These are phyloP conservation scores for Galago senegalensis DNA, from an alignment of 2,797 vertebrate species.

Conservation along the genomic window DNA sequence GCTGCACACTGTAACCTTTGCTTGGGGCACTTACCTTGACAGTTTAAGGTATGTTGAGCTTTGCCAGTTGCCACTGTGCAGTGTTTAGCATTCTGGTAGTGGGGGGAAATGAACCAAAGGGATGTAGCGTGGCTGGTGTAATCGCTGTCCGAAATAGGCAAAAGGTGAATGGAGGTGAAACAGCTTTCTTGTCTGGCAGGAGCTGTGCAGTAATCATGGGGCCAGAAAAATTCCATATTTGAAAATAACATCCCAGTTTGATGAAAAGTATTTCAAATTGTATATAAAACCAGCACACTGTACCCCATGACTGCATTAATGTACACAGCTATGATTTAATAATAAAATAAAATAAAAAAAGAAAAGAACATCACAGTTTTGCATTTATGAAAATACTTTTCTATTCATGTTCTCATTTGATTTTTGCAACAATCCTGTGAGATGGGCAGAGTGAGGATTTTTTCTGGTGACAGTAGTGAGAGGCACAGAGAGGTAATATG, in stretches of 20 bases:
- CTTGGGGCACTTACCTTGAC: neutral
- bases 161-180: neutral
- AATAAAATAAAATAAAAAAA: no score
- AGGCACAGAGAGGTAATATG: neutral
- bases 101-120: neutral
- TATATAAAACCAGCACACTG: no score
- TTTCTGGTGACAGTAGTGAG: neutral
- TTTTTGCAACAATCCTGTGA: neutral
- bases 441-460: neutral
- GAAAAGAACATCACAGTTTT: neutral
- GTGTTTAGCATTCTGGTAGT: neutral
- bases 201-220: neutral
- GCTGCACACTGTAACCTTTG: neutral
- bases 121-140: neutral
- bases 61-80: neutral
- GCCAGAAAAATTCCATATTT: neutral
- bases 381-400: neutral
- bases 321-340: no score
- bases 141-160: constrained; percentile 22
- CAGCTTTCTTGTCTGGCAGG: neutral
- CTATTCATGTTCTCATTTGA: neutral
- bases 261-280: no score
- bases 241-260: neutral
- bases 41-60: neutral
- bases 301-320: no score